phyloP scores from a whole-genome alignment of 2,888 invertebrate species.

The Megaustenia siamemsis region DNA sequence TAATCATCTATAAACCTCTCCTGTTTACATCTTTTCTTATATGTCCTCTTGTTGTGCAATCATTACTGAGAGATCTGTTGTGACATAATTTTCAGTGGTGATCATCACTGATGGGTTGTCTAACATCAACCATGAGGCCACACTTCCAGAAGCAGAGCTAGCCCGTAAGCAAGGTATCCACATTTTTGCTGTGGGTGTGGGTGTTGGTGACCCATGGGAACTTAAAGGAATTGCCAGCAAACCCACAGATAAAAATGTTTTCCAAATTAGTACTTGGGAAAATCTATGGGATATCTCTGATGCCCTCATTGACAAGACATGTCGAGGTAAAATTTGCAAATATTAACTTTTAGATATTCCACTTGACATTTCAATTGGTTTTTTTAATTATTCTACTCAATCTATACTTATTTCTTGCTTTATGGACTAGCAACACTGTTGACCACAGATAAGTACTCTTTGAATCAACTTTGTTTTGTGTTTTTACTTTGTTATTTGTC shows the following conservation, averaged over 20 bases:
- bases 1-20: too few species aligned
- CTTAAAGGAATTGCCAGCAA: slow-evolving; percentile 67
- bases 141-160: slow-evolving; percentile 68
- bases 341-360: not conserved
- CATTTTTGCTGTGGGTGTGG: slow-evolving; percentile 74
- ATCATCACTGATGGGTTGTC: slow-evolving; percentile 77
- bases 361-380: too few species aligned
- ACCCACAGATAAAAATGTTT: slow-evolving; percentile 68
- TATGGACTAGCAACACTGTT: too few species aligned
- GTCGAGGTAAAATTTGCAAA: slow-evolving; percentile 63
- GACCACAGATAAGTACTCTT: too few species aligned
- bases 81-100: slow-evolving; percentile 61
- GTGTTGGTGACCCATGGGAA: slow-evolving; percentile 66
- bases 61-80: too few species aligned
- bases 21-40: too few species aligned
- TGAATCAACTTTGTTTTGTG: too few species aligned
- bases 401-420: too few species aligned
- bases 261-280: slow-evolving; percentile 66
- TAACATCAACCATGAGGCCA: slow-evolving; percentile 71
- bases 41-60: too few species aligned
- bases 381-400: too few species aligned
- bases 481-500: too few species aligned
- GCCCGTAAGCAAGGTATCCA: slow-evolving; percentile 70
- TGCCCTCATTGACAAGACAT: slow-evolving; percentile 64
- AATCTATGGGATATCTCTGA: slow-evolving; percentile 66